Evolutionary conservation across 1,140 invertebrate genomes (phyloP), one percentile per base, ranked within the genome.

Genomic region (Heliconius congener): DNA sequence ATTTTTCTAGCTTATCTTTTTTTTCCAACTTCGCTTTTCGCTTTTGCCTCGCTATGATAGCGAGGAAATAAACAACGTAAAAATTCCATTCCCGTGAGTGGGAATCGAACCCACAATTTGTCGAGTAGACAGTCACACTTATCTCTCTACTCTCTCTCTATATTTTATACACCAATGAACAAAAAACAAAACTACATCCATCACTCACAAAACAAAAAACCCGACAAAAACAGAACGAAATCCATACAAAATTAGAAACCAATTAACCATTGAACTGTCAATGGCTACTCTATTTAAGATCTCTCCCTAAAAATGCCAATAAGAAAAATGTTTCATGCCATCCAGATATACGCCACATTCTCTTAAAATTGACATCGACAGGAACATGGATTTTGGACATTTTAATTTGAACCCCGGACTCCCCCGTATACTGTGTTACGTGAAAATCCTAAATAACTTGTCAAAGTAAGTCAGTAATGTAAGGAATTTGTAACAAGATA

Each of bases 381-480:
- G 77, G 71, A 74, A 87, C 88, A 91, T 90, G 83, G 88, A 91
- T 91, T 90, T 89, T 87, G 82, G 90, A 93, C 91, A 87, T 87
- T 89, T 93, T 92, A 93, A 93, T 93, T 93, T 92, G 88, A 86
- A 90, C 90, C 90, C 88, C 85, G 8, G 83, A 85, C 46, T 82
- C 77, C 88, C 89, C 90, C 79, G 73, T 82, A 79, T 57, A 86
- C 84, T 81, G 84, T 89, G 74, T 74, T 74, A 52, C 78, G 52
- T 82, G 84, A 83, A 37, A 74, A 83, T 76, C 79, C 52, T 80
- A 78, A 88, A 87, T 87, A 86, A 83, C 82, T 83, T 82, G 80
- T 82, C 80, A 78, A 30, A 30, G 30, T 30, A 30, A 81, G 82
- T 82, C 78, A 82, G 82, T 85, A 89, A 90, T 79, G 86, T 77